phyloP scores from a whole-genome alignment of 2,113 vertebrate species.

The Neogobius melanostomus region DNA sequence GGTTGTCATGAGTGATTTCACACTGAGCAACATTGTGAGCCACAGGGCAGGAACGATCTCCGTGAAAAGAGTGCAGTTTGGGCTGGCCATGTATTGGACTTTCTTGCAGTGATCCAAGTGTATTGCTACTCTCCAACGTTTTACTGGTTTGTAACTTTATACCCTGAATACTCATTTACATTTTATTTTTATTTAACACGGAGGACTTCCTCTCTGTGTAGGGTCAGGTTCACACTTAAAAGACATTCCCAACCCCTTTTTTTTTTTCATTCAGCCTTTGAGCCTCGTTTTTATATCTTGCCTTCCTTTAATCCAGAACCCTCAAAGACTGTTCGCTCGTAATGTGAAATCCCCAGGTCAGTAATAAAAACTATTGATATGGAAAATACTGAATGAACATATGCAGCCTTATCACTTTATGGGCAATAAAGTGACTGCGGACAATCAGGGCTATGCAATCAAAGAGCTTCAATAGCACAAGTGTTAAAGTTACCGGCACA shows the following conservation, averaged over 20 bases:
- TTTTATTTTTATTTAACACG: too few species aligned
- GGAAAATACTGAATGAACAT: conserved; percentile 33
- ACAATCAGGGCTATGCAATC: conserved; percentile 1
- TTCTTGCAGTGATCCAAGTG: too few species aligned
- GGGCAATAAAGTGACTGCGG: conserved; percentile 2
- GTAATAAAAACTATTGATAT: conserved; percentile 48
- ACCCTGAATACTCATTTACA: too few species aligned
- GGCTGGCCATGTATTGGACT: too few species aligned
- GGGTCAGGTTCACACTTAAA: conserved; percentile 62
- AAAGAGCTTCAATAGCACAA: neutral
- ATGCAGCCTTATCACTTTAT: conserved; percentile 1
- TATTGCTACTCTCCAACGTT: too few species aligned
- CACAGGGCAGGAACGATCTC: too few species aligned
- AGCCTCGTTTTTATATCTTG: conserved; percentile 53
- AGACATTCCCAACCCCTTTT: conserved; percentile 45
- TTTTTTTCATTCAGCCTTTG: conserved; percentile 53
- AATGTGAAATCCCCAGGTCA: conserved; percentile 46
- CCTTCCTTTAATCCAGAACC: conserved; percentile 55
- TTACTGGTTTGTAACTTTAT: too few species aligned
- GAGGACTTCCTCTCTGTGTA: conserved; percentile 55
- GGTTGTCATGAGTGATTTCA: too few species aligned
- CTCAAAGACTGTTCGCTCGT: conserved; percentile 45
- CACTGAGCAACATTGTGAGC: too few species aligned
- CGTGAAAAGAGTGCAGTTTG: too few species aligned
- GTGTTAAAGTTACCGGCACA: neutral